A percentile compares a stretch with the other conserved stretches of the same genome.
These are phyloP conservation scores for Meloidogyne floridensis DNA, from an alignment of 1,140 invertebrate species.

Conservation along the genomic window DNA sequence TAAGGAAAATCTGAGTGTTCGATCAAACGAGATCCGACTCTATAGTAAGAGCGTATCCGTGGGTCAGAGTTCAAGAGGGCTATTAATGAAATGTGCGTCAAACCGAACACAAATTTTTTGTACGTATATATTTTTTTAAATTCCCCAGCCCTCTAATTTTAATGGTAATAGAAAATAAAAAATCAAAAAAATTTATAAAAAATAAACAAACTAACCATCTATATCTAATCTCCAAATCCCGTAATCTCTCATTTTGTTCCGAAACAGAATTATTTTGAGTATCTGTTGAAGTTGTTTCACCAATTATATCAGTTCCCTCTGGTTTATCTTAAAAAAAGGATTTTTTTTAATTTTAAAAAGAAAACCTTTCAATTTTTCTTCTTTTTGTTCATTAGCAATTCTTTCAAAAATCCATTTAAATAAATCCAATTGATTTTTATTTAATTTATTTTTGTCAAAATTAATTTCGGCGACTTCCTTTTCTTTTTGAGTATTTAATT, in stretches of 20 bases:
- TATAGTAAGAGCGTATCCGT: too few relatives aligned
- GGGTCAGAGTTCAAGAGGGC: too few relatives aligned
- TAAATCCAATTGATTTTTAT: neutral
- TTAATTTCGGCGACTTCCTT: neutral
- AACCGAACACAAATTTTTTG: too few relatives aligned
- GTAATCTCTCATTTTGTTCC: neutral
- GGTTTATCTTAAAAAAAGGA: neutral
- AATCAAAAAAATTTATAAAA: too few relatives aligned
- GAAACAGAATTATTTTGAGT: neutral
- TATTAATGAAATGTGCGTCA: too few relatives aligned
- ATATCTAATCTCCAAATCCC: conserved; percentile 22
- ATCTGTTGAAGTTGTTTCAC: neutral
- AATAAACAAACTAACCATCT: conserved; percentile 18
- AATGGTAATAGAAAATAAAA: too few relatives aligned
- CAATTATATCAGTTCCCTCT: neutral
- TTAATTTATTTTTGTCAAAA: neutral
- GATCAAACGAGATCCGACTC: too few relatives aligned
- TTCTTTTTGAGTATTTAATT: neutral
- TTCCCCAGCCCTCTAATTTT: too few relatives aligned
- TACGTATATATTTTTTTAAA: too few relatives aligned
- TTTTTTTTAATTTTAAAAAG: neutral
- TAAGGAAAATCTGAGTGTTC: too few relatives aligned
- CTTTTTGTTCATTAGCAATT: conserved; percentile 12
- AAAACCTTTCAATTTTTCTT: neutral
- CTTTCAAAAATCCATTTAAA: conserved; percentile 26